Evolutionary conservation across 2,797 vertebrate species (phyloP).

Genomic region (Oreonectes daqikongensis): DNA sequence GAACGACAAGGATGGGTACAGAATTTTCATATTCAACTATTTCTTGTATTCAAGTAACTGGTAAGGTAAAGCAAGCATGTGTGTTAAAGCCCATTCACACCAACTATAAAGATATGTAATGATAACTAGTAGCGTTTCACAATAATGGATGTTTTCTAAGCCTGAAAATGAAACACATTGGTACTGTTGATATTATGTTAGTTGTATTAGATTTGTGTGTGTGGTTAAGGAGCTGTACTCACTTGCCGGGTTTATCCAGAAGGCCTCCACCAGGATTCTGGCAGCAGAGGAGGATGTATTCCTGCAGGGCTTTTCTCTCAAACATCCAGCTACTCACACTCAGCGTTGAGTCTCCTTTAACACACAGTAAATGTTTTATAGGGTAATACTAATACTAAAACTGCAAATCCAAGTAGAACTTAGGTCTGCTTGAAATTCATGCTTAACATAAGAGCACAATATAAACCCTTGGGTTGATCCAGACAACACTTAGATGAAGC

Average conservation of each 20-base stretch:
- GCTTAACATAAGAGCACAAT: neutral
- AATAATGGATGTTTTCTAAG: no score
- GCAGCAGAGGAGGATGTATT: conserved; percentile 96
- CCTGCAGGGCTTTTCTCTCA: conserved; percentile 92
- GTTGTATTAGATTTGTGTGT: conserved; percentile 7
- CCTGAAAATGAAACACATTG: neutral
- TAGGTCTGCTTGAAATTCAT: neutral
- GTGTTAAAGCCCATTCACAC: no score
- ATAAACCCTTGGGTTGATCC: neutral
- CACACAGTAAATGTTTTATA: neutral
- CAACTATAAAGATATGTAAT: no score
- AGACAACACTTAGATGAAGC: neutral
- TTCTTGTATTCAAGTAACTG: neutral
- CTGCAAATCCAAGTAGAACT: neutral
- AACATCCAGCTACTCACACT: conserved; percentile 94
- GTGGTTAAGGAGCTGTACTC: conserved; percentile 71
- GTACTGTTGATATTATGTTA: neutral
- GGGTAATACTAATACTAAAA: neutral
- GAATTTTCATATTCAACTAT: neutral
- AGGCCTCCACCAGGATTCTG: conserved; percentile 92
- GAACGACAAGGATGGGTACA: neutral
- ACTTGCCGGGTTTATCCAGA: conserved; percentile 98
- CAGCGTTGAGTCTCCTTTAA: conserved; percentile 83
- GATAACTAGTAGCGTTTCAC: no score
- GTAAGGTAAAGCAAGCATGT: neutral